Percentiles rank a stretch among this genome's conserved stretches.
Conservation (phyloP, 92 coral and sea anemone species). For the Heliopora coerulea region DNA sequence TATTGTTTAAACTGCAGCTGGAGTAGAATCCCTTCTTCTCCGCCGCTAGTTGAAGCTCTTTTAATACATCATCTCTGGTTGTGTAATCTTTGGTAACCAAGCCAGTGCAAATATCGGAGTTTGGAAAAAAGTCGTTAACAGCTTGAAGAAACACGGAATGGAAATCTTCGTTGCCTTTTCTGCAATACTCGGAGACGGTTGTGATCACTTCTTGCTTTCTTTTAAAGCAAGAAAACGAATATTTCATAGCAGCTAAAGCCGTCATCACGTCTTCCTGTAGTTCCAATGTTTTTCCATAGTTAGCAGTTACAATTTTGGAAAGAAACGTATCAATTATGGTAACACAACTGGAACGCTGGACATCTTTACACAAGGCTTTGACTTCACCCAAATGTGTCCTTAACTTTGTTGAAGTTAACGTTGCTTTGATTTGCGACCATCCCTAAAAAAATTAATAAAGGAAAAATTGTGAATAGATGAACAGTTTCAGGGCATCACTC, state of each 20-base stretch:
- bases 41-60: background rate
- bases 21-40: conserved; percentile 25
- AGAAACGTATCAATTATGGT: conserved; percentile 9
- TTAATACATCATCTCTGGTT: conserved; percentile 19
- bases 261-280: conserved; percentile 28
- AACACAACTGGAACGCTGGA: background rate
- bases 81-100: conserved; percentile 33
- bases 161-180: conserved; percentile 34
- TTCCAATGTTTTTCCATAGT: conserved; percentile 14
- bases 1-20: conserved; percentile 28
- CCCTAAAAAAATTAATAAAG: conserved; percentile 21
- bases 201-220: conserved; percentile 25
- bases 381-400: conserved; percentile 12
- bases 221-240: conserved; percentile 23
- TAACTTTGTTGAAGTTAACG: conserved; percentile 18
- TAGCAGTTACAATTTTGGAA: background rate
- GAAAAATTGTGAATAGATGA: no score
- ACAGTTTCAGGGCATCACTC: no score
- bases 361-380: conserved; percentile 14
- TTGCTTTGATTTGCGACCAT: conserved; percentile 18
- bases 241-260: conserved; percentile 16
- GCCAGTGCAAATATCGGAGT: conserved; percentile 24
- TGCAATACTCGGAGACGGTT: conserved; percentile 10
- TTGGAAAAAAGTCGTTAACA: conserved; percentile 27
- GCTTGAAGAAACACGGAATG: conserved; percentile 20